Base-by-base conservation (phyloP, 2,888 invertebrate genomes). In the Anorthoa munda region DNA sequence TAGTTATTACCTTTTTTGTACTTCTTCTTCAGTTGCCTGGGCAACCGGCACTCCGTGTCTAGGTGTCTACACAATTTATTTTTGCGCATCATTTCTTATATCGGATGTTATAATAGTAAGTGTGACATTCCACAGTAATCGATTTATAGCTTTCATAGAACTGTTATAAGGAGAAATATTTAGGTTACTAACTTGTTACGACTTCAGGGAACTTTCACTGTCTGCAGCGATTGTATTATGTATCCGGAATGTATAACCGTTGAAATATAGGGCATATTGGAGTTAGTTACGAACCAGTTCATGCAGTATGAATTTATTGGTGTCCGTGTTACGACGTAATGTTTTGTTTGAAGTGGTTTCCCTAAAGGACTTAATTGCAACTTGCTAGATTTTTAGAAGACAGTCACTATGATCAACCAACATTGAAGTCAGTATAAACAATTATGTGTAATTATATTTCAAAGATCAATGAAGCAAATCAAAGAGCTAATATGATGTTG, bases 151-250 rank as follows among this genome's bases (percentile, higher is more conserved):
- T 50, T 77, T 65, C 64, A 65, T 21, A 60, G 78, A 78, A 76
- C 21, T 45, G 4, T 51, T 31, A 46, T 26, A 13, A 39, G 26
- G 15, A 26, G 3, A n/a, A 46, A 59, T 74, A 79, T 80, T 75
- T 71, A 51, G 79, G 79, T 59, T 46, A 61, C 50, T 12, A 11
- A 66, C 12, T 50, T 4, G 31, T 75, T 66, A 71, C 55, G 58
- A 59, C 31, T 79, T 79, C 79, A 64, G 26, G 13, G 76, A 80
- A 79, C 79, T 79, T 76, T 81, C 81, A 53, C 61, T 53, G 3
- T 60, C 53, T 56, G 56, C 17, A 21, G 53, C 31, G n/a, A 65
- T 78, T 75, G 46, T 75, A 18, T 31, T 45, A 58, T 59, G 53
- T 39, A 66, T 80, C 61, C 53, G 70, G 75, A 59, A 63, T 46